phyloP scores from a whole-genome alignment of 1,140 invertebrate species.

The Hermetia illucens region DNA sequence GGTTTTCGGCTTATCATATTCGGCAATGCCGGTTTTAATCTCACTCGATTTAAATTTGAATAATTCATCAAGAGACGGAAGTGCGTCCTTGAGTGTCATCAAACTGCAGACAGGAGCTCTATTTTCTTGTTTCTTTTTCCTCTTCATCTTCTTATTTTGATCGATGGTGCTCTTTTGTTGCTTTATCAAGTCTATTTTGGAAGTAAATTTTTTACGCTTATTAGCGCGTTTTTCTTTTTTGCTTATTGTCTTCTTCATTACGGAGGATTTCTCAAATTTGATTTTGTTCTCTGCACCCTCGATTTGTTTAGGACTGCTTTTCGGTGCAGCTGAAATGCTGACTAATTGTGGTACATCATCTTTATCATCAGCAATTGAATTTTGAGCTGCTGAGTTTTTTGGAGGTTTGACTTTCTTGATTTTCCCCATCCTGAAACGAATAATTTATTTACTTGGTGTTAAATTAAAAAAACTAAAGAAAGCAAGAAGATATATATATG shows the following conservation, averaged over 20 bases:
- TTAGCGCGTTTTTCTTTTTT: conserved; percentile 20
- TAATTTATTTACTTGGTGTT: no score
- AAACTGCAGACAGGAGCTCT: conserved; percentile 22
- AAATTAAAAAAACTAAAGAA: no score
- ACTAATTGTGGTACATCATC: not conserved
- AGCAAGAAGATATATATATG: no score
- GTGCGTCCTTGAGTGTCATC: conserved; percentile 21
- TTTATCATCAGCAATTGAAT: not conserved
- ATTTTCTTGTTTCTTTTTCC: conserved; percentile 13
- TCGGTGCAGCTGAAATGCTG: not conserved
- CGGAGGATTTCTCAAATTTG: not conserved
- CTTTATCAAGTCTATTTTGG: conserved; percentile 14
- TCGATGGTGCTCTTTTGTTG: conserved; percentile 16
- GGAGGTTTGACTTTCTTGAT: not conserved
- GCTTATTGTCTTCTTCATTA: conserved; percentile 13
- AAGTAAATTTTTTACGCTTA: conserved; percentile 21
- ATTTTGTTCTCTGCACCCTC: not conserved
- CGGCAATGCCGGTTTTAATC: conserved; percentile 7
- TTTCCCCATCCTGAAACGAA: no score
- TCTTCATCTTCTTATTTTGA: conserved; percentile 16
- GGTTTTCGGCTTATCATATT: conserved; percentile 12
- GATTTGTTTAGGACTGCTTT: no score
- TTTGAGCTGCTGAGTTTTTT: not conserved
- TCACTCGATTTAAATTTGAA: conserved; percentile 15
- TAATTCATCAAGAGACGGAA: conserved; percentile 24